Evolutionary conservation across 1,140 invertebrate species (phyloP).

Genomic region (Eciton burchellii): DNA sequence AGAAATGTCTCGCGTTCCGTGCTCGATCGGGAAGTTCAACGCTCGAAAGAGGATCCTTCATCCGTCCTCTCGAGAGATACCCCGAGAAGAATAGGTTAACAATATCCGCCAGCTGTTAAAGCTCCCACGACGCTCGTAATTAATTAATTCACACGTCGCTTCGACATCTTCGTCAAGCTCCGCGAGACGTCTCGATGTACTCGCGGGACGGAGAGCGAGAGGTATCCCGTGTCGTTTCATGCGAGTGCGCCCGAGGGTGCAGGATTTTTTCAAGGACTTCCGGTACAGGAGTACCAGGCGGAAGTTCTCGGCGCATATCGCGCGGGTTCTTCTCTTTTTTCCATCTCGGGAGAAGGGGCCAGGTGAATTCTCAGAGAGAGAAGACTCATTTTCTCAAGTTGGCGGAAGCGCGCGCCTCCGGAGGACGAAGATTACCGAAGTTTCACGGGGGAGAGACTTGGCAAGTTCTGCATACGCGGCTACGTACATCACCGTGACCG

Average conservation of each 20-base stretch:
- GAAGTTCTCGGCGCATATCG: slow-evolving; percentile 24
- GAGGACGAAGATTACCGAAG: slow-evolving; percentile 55
- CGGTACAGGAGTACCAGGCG: background rate
- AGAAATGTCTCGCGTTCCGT: slow-evolving; percentile 19
- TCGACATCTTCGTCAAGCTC: background rate
- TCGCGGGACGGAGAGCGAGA: background rate
- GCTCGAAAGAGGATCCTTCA: slow-evolving; percentile 8
- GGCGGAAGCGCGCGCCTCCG: slow-evolving; percentile 38
- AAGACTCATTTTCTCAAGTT: slow-evolving; percentile 59
- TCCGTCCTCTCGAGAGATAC: background rate
- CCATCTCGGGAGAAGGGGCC: slow-evolving; percentile 18
- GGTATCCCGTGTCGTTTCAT: too few species aligned
- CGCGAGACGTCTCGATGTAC: background rate
- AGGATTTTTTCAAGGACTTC: background rate
- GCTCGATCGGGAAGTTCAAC: slow-evolving; percentile 17
- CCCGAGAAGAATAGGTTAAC: background rate
- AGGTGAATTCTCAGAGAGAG: slow-evolving; percentile 48
- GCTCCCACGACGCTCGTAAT: background rate
- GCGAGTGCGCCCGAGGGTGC: slow-evolving; percentile 8
- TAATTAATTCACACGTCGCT: slow-evolving; percentile 46
- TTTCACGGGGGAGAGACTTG: slow-evolving; percentile 45
- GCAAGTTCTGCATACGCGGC: slow-evolving; percentile 52
- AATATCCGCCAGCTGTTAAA: background rate
- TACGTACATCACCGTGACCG: slow-evolving; percentile 43
- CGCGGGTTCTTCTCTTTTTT: slow-evolving; percentile 41